A percentile compares a stretch with the other conserved stretches of the same genome.
These are phyloP conservation scores for Psilanteris sp. DNA, from an alignment of 1,140 invertebrate species.

Conservation along the genomic window DNA sequence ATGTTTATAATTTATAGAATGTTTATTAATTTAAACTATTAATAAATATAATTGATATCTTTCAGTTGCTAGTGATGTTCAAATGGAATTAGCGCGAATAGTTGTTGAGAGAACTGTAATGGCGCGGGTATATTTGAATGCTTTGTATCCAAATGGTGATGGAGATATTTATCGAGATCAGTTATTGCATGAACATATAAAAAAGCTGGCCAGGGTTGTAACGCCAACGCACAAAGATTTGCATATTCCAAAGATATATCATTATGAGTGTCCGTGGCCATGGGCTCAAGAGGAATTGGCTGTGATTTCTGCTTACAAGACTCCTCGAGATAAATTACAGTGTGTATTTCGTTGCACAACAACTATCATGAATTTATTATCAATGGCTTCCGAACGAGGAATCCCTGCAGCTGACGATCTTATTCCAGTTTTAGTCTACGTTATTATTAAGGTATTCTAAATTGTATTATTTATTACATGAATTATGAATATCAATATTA, in stretches of 20 bases:
- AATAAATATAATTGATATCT: too few relatives aligned
- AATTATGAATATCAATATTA: too few relatives aligned
- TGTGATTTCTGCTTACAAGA: constrained; percentile 95
- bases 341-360: constrained; percentile 91
- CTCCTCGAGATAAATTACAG: constrained; percentile 95
- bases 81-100: constrained; percentile 85
- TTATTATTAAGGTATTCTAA: constrained; percentile 92
- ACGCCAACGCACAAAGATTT: constrained; percentile 91
- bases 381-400: constrained; percentile 87
- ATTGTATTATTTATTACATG: too few relatives aligned
- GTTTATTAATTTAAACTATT: too few relatives aligned
- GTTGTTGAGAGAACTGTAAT: constrained; percentile 92
- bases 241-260: constrained; percentile 89
- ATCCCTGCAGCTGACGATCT: constrained; percentile 98
- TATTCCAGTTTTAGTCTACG: constrained; percentile 97
- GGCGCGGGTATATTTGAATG: constrained; percentile 93
- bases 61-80: constrained; percentile 83
- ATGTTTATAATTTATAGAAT: constrained; percentile 27
- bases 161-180: constrained; percentile 95
- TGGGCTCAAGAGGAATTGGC: constrained; percentile 96
- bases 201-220: constrained; percentile 89
- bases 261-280: constrained; percentile 97
- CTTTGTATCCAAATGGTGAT: constrained; percentile 98
- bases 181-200: constrained; percentile 93
- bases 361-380: constrained; percentile 95